These are phyloP conservation scores for Trileptium ribeirensis DNA, from an alignment of 2,888 invertebrate species.

Conservation along the genomic window DNA sequence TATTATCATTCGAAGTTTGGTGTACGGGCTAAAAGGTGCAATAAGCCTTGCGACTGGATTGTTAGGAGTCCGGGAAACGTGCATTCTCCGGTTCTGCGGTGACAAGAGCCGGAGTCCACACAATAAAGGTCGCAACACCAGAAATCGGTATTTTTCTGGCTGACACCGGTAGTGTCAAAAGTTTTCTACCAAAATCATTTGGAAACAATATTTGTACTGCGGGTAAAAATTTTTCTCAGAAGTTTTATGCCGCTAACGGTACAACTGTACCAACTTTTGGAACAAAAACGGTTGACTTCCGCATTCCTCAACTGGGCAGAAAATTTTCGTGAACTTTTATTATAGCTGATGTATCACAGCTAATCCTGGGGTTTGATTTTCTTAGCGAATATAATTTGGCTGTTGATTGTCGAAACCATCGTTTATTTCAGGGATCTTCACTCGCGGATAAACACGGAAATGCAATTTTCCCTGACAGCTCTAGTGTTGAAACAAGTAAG, in stretches of 20 bases:
- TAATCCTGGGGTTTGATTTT: neutral
- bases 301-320: neutral
- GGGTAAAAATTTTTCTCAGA: neutral
- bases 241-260: neutral
- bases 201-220: neutral
- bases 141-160: neutral
- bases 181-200: neutral
- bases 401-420: neutral
- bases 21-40: neutral
- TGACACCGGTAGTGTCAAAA: neutral
- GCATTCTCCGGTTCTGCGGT: neutral
- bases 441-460: too few relatives aligned
- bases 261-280: neutral
- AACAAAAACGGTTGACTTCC: neutral
- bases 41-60: neutral
- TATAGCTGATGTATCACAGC: neutral
- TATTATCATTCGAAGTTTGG: neutral
- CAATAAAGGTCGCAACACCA: neutral
- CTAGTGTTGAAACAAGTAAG: neutral
- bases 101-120: neutral
- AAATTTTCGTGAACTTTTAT: neutral
- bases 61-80: neutral
- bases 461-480: too few relatives aligned
- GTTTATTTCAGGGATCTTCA: neutral
- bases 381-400: neutral